Conservation (phyloP, 2,113 vertebrate genomes). For the Stegostoma tigrinum region DNA sequence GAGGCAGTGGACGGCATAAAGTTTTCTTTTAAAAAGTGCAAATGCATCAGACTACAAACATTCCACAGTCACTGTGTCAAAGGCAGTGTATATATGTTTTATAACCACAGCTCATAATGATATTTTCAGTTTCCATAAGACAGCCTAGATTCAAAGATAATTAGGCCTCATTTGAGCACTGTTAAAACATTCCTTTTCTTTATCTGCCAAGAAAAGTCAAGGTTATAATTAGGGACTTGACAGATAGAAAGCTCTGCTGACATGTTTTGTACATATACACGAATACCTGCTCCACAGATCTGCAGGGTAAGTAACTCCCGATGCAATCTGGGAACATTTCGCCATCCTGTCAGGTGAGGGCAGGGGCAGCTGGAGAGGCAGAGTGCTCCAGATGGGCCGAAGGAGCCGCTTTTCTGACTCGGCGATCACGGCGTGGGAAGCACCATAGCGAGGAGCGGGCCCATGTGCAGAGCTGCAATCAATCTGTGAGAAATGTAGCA, state of each 20-base stretch:
- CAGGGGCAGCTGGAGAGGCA: neutral
- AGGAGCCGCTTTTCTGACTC: constrained; percentile 47
- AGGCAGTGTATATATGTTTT: neutral
- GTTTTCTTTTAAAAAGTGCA: neutral
- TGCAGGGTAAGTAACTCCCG: neutral
- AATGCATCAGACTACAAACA: neutral
- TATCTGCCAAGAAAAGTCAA: constrained; percentile 12
- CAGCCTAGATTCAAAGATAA: constrained; percentile 7
- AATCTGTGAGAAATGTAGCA: constrained; percentile 42
- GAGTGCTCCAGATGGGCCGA: constrained; percentile 52
- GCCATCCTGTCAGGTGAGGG: too few relatives aligned
- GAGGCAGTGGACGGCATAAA: neutral
- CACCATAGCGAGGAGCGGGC: neutral
- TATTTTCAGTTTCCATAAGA: constrained; percentile 5
- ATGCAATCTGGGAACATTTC: neutral
- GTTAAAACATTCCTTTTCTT: constrained; percentile 5
- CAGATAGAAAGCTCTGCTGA: neutral
- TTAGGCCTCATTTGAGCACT: neutral
- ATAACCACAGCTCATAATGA: neutral
- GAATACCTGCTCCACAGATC: neutral
- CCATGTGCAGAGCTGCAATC: neutral
- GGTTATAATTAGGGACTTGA: neutral
- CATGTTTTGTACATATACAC: neutral
- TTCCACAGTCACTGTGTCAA: neutral
- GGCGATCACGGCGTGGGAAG: constrained; percentile 42